Base-by-base conservation (phyloP, 2,888 invertebrate genomes). In the Pocota personata region DNA sequence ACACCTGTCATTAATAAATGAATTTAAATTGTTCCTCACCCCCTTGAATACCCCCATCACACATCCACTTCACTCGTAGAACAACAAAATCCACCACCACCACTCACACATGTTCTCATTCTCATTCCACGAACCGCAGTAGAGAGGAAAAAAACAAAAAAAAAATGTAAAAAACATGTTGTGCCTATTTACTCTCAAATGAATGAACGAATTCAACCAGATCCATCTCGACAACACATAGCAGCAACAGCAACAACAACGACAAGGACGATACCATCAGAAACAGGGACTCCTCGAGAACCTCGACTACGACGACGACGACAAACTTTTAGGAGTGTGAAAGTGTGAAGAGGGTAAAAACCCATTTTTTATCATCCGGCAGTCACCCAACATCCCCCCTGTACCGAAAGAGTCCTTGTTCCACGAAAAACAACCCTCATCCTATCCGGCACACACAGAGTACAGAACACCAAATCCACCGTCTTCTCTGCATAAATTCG, bases 1-100 rank as follows among this genome's bases (percentile, higher is more conserved):
- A 79, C 84, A 84, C 84, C 84, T 84, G 79, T 84, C 84, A 79
- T 84, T 84, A 84, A 84, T 84, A 84, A 84, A 84, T 84, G 79
- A 84, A 84, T 84, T 84, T 79, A 79, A 84, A 84, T 79, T 79
- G 75, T 69, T 75, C 83, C 57, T 48, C 57, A 21, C 50, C 57
- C 43, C 30, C 12, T 21, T 12, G 21, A 4, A 8, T 35, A 58
- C 35, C 8, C 64, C 8, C 21, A 40, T 6, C 24, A 14, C 30
- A 16, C 35, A 66, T 62, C 71, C 77, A 82, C 71, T 66, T 58
- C 35, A 58, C 60, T 57, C 14, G 10, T 46, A 43, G 67, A 69
- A 69, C 60, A 71, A 76, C 35, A 66, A 50, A 72, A 60, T 48
- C 57, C 5, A 48, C 19, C 55, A 43, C 32, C 58, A 66, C 48